These are phyloP conservation scores for Mystacornis crossleyi DNA, from an alignment of 2,113 vertebrate genomes.

Conservation along the genomic window DNA sequence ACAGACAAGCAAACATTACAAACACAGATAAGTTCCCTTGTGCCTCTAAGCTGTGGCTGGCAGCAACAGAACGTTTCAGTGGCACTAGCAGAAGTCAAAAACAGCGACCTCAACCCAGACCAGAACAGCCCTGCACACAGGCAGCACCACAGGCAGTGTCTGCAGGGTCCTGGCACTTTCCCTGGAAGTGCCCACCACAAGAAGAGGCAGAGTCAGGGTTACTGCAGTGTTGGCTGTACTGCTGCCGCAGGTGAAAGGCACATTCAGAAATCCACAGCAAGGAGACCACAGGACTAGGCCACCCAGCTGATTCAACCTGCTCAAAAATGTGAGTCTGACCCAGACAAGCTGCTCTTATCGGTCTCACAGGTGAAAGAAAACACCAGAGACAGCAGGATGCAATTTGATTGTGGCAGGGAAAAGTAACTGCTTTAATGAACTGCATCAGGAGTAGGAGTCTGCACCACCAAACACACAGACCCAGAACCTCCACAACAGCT, in stretches of 20 bases:
- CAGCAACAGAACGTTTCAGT: neutral
- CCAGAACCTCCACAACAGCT: neutral
- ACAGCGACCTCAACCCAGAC: neutral
- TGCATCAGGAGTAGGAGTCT: neutral
- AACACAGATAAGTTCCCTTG: neutral
- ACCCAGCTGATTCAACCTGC: neutral
- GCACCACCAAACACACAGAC: neutral
- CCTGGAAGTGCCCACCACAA: fast-evolving
- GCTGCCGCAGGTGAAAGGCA: neutral
- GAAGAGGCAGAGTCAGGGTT: neutral
- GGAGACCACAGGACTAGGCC: neutral
- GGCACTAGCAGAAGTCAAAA: neutral
- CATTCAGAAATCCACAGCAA: neutral
- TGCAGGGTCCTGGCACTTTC: neutral
- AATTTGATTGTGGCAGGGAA: neutral
- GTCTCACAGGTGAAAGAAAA: neutral
- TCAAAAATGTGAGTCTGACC: neutral
- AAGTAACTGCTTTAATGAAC: neutral
- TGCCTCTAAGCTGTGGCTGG: neutral
- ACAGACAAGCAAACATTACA: neutral
- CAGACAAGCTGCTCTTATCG: neutral
- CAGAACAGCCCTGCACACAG: neutral
- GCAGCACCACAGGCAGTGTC: neutral
- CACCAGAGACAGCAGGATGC: neutral
- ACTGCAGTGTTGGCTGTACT: fast-evolving